Conservation (phyloP, 2,797 vertebrate species). For the Trachurus trachurus region DNA sequence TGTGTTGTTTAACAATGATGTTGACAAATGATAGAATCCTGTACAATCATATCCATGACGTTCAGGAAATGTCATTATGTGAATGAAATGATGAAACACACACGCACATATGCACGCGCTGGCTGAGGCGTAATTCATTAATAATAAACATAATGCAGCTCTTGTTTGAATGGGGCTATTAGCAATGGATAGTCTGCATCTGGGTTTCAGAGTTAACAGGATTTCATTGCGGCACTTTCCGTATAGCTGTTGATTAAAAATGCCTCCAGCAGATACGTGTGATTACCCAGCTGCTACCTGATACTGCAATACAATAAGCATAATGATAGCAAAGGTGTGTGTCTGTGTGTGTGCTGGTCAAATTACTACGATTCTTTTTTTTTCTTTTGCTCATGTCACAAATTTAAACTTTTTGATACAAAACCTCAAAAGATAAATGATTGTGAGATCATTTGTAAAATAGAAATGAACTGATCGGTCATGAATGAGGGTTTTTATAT, state of each 20-base stretch:
- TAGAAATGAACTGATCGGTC: background rate
- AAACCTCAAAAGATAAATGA: background rate
- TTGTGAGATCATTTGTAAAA: background rate
- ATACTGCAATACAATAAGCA: slow-evolving; percentile 64
- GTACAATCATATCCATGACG: slow-evolving; percentile 12
- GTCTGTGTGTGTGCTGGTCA: slow-evolving; percentile 1
- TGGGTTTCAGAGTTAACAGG: slow-evolving; percentile 68
- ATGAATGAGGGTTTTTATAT: background rate
- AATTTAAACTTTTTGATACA: slow-evolving; percentile 1
- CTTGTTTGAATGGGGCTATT: slow-evolving; percentile 57
- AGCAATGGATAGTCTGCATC: slow-evolving; percentile 63
- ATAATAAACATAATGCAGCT: slow-evolving; percentile 55
- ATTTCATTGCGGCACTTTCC: slow-evolving; percentile 67
- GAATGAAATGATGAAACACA: slow-evolving; percentile 42
- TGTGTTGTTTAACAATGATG: slow-evolving; percentile 7
- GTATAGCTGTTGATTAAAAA: slow-evolving; percentile 80
- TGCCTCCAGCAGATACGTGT: slow-evolving; percentile 70
- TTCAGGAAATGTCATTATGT: slow-evolving; percentile 40
- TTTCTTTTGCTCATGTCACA: background rate
- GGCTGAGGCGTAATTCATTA: slow-evolving; percentile 67
- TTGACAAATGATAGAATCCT: slow-evolving; percentile 22
- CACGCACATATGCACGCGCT: background rate
- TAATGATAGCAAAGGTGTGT: slow-evolving; percentile 32
- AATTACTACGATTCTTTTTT: slow-evolving; percentile 33
- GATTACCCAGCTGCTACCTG: slow-evolving; percentile 82